These are phyloP conservation scores for Fistularia tabacaria DNA, from an alignment of 2,797 vertebrate genomes.

Conservation along the genomic window DNA sequence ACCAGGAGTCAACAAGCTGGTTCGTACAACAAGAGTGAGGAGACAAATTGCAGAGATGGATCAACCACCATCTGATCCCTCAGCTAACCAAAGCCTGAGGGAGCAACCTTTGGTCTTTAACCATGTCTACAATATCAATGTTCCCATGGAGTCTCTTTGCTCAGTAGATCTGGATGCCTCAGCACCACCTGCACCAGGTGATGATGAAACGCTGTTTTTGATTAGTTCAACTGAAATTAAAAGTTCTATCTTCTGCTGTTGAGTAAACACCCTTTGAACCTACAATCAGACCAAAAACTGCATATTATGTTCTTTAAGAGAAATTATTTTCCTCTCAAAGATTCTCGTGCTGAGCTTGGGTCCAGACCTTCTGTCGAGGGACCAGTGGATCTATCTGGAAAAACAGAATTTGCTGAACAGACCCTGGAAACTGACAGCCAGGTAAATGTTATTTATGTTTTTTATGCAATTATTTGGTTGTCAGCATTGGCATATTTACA, in stretches of 20 bases:
- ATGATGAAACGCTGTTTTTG: conserved; percentile 19
- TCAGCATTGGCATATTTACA: not conserved
- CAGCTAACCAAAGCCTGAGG: conserved; percentile 75
- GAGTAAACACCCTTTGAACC: too few species aligned
- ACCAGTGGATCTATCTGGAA: conserved; percentile 48
- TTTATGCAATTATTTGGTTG: not conserved
- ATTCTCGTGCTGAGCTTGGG: conserved; percentile 51
- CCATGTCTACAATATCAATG: conserved; percentile 96
- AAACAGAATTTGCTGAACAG: conserved; percentile 84
- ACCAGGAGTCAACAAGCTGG: conserved; percentile 76
- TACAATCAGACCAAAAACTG: too few species aligned
- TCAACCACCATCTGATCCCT: conserved; percentile 33
- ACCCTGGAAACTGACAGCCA: conserved; percentile 89
- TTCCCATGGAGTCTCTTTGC: conserved; percentile 89
- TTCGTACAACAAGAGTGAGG: conserved; percentile 75
- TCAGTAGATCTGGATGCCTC: conserved; percentile 76
- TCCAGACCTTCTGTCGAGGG: conserved; percentile 53
- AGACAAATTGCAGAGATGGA: conserved; percentile 69
- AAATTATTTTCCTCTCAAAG: conserved; percentile 28
- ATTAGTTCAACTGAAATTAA: not conserved
- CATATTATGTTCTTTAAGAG: not conserved
- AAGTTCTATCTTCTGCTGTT: not conserved
- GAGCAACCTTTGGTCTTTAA: conserved; percentile 91
- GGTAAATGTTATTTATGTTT: conserved; percentile 27
- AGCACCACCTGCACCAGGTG: conserved; percentile 33